These are phyloP conservation scores for Tridacna gigas DNA, from an alignment of 2,888 invertebrate species.

Conservation along the genomic window DNA sequence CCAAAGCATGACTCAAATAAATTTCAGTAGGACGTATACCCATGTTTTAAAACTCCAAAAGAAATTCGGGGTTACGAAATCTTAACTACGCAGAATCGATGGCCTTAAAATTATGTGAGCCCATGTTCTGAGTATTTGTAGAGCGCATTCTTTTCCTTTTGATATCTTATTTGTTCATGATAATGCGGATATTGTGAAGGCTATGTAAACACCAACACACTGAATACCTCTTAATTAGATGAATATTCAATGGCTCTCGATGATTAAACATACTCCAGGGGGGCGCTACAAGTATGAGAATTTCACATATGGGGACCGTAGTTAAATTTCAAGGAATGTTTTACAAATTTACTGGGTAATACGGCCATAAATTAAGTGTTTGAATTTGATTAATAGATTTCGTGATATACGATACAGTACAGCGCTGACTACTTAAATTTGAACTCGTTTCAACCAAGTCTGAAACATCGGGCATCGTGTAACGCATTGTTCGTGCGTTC, in stretches of 20 bases:
- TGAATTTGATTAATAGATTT: slow-evolving; percentile 1
- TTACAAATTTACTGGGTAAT: slow-evolving; percentile 1
- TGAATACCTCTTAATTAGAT: neutral
- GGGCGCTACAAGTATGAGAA: neutral
- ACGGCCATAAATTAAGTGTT: slow-evolving; percentile 18
- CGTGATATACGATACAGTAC: slow-evolving; percentile 3
- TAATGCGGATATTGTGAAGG: slow-evolving; percentile 36
- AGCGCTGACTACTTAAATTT: neutral
- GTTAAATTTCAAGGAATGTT: slow-evolving; percentile 19
- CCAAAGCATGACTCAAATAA: too few relatives aligned
- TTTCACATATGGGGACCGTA: slow-evolving; percentile 7
- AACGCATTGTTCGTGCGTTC: too few relatives aligned
- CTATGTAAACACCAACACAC: slow-evolving; percentile 22
- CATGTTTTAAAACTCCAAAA: too few relatives aligned
- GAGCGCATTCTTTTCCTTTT: neutral
- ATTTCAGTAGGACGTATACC: too few relatives aligned
- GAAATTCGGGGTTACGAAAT: too few relatives aligned
- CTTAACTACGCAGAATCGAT: neutral
- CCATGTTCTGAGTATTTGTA: slow-evolving; percentile 13
- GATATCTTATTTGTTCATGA: slow-evolving; percentile 38
- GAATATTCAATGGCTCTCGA: slow-evolving; percentile 16
- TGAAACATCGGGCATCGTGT: too few relatives aligned
- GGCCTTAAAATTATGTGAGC: neutral
- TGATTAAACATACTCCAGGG: neutral
- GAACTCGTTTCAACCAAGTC: too few relatives aligned